Evolutionary conservation across 2,888 invertebrate genomes (phyloP).

Genomic region (Dorcus parallelipipedus): DNA sequence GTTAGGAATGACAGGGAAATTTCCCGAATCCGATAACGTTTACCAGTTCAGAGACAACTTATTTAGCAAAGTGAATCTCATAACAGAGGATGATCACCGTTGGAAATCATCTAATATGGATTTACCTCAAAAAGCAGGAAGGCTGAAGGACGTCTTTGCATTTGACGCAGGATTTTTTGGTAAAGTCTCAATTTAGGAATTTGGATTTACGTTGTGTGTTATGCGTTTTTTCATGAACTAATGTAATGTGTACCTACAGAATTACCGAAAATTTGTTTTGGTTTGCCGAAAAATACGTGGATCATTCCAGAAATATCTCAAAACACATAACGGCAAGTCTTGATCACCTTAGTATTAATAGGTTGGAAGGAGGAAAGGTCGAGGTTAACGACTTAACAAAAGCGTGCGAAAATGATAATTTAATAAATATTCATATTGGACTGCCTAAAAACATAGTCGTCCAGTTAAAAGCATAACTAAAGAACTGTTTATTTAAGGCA

Average conservation of each 20-base stretch:
- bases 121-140: conserved; percentile 63
- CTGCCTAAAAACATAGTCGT: no score
- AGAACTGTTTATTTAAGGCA: conserved; percentile 55
- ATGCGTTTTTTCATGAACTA: no score
- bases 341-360: no score
- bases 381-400: no score
- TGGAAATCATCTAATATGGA: conserved; percentile 67
- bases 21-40: conserved; percentile 75
- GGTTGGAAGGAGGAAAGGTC: no score
- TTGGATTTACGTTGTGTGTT: no score
- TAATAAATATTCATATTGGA: no score
- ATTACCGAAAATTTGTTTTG: no score
- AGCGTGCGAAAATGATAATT: no score
- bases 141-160: conserved; percentile 53
- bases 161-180: conserved; percentile 58
- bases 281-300: not conserved
- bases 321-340: conserved; percentile 47
- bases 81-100: conserved; percentile 73
- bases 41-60: conserved; percentile 67
- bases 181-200: conserved; percentile 12
- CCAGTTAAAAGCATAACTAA: conserved; percentile 42
- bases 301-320: conserved; percentile 33
- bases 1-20: conserved; percentile 59
- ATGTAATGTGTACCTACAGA: no score
- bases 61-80: conserved; percentile 76